phyloP scores from a whole-genome alignment of 92 coral and sea anemone species.

The Porites divaricata region DNA sequence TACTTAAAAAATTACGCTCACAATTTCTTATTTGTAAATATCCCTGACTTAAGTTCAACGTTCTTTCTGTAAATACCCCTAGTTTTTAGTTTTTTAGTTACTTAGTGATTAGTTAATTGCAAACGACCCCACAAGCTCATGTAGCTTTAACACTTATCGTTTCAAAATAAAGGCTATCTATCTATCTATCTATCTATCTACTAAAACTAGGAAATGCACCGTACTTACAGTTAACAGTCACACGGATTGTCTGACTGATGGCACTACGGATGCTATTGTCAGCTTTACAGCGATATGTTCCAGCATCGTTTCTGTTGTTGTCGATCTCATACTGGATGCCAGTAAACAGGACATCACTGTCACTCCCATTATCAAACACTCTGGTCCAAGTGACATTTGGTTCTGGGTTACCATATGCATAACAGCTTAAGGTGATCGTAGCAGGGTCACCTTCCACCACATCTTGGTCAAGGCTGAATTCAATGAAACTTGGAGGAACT shows the following conservation, averaged over 20 bases:
- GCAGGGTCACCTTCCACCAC: background rate
- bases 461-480: background rate
- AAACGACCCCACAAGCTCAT: too few relatives aligned
- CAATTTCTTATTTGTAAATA: too few relatives aligned
- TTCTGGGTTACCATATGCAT: conserved; percentile 12
- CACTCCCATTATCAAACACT: conserved; percentile 3
- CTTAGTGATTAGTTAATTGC: too few relatives aligned
- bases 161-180: too few relatives aligned
- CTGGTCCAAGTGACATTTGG: conserved; percentile 58
- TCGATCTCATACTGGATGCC: background rate
- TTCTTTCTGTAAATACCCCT: too few relatives aligned
- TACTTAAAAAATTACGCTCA: too few relatives aligned
- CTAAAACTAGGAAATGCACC: too few relatives aligned
- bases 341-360: conserved; percentile 3
- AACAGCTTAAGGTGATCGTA: background rate
- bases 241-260: conserved; percentile 19
- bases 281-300: conserved; percentile 51
- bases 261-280: conserved; percentile 54
- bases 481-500: conserved; percentile 7
- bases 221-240: background rate
- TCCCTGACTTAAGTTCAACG: too few relatives aligned
- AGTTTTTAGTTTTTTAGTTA: too few relatives aligned
- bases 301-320: conserved; percentile 35
- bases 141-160: too few relatives aligned
- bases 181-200: too few relatives aligned